phyloP scores from a whole-genome alignment of 23 tunicate genomes.

The Ciona savignyi region DNA sequence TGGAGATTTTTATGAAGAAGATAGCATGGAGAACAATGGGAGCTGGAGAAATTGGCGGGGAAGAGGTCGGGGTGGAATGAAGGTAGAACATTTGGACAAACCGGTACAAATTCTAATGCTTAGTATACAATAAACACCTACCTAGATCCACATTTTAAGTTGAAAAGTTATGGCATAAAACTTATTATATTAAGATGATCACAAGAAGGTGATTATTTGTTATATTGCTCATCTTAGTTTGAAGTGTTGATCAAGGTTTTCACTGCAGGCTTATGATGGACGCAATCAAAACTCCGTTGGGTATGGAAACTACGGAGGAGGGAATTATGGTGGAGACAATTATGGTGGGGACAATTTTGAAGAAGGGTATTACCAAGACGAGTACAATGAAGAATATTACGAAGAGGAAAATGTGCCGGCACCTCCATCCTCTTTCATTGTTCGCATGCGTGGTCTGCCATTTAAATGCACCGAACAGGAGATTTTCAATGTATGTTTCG shows the following conservation, averaged over 20 bases:
- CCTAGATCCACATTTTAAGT: no score
- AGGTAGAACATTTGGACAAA: slow-evolving; percentile 17
- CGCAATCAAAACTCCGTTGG: not conserved
- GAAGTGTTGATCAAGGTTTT: no score
- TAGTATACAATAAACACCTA: no score
- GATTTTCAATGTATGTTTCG: slow-evolving; percentile 45
- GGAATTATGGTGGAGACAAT: slow-evolving; percentile 1
- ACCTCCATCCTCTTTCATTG: slow-evolving; percentile 17
- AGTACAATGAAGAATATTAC: slow-evolving; percentile 33
- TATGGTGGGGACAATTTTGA: slow-evolving; percentile 16
- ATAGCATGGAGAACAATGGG: slow-evolving; percentile 26
- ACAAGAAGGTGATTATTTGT: no score
- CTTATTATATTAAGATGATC: no score
- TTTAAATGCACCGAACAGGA: slow-evolving; percentile 72
- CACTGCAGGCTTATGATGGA: not conserved
- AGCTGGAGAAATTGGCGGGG: slow-evolving; percentile 11
- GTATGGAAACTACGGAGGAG: slow-evolving; percentile 31
- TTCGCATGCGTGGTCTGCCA: slow-evolving; percentile 79
- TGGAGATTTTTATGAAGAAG: slow-evolving; percentile 25
- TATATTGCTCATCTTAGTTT: no score
- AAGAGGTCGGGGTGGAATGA: slow-evolving; percentile 27
- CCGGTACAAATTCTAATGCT: no score
- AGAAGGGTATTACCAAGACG: slow-evolving; percentile 22
- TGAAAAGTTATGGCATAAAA: no score
- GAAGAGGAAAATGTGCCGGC: slow-evolving; percentile 41